Evolutionary conservation across 2,113 vertebrate genomes (phyloP).

Genomic region (Sminthopsis crassicaudata): DNA sequence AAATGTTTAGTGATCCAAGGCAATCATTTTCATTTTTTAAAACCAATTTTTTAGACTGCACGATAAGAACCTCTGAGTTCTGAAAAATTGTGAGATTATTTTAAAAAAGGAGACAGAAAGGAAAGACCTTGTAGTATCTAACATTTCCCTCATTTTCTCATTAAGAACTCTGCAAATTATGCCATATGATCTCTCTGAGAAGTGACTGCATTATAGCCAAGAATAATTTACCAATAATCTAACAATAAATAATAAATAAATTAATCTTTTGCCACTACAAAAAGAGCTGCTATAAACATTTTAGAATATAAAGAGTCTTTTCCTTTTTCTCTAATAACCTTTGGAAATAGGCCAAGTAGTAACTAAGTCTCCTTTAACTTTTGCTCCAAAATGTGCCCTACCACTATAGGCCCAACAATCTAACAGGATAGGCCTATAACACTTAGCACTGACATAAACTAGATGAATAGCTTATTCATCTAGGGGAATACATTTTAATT

Average conservation of each 20-base stretch:
- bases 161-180: neutral
- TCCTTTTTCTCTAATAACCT: neutral
- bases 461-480: too few relatives aligned
- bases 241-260: neutral
- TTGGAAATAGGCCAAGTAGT: neutral
- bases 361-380: accelerated
- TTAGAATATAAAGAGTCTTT: neutral
- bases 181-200: neutral
- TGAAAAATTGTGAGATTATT: neutral
- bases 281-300: neutral
- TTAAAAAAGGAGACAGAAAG: neutral
- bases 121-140: neutral
- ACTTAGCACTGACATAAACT: neutral
- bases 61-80: neutral
- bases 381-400: neutral
- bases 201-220: neutral
- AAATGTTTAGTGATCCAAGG: too few relatives aligned
- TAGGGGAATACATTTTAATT: too few relatives aligned
- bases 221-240: neutral
- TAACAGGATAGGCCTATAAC: accelerated
- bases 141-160: neutral
- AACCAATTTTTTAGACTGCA: neutral
- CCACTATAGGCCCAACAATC: neutral
- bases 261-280: neutral
- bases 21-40: neutral